Conservation (phyloP, 1,140 invertebrate species). For the Polypedilum pembai region DNA sequence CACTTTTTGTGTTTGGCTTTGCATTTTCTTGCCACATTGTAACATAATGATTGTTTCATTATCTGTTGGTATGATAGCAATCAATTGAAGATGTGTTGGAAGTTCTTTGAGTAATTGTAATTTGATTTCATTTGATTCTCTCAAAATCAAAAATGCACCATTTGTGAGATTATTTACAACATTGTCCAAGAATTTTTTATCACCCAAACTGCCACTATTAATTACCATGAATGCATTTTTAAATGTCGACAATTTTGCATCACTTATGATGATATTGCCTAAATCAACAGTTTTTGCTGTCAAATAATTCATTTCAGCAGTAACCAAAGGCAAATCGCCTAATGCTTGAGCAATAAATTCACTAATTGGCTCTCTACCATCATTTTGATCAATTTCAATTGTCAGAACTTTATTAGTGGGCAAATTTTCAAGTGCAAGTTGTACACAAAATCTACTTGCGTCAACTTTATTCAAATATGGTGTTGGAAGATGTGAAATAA, state of each 20-base stretch:
- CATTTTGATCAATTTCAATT: constrained; percentile 48
- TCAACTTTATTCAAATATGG: constrained; percentile 39
- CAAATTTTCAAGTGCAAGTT: constrained; percentile 73
- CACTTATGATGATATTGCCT: constrained; percentile 51
- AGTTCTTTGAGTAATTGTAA: constrained; percentile 32
- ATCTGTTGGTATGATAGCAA: constrained; percentile 38
- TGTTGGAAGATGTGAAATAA: constrained; percentile 58
- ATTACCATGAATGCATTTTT: constrained; percentile 51
- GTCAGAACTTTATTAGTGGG: constrained; percentile 60
- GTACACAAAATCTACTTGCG: constrained; percentile 44
- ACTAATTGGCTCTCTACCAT: constrained; percentile 43
- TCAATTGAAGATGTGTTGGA: constrained; percentile 34
- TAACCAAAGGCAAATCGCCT: constrained; percentile 52
- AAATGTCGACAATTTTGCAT: constrained; percentile 52
- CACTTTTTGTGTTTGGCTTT: constrained; percentile 35
- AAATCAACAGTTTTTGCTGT: constrained; percentile 47
- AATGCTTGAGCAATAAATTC: constrained; percentile 50
- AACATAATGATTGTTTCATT: constrained; percentile 38
- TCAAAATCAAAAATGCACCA: constrained; percentile 46
- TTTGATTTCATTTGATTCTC: constrained; percentile 39
- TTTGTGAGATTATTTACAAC: constrained; percentile 39
- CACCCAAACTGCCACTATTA: constrained; percentile 44
- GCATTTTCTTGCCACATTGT: constrained; percentile 36
- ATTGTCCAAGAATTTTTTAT: constrained; percentile 35
- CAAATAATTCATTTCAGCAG: constrained; percentile 44